Evolutionary conservation across 2,797 vertebrate genomes (phyloP).

Genomic region (Erethizon dorsatum): DNA sequence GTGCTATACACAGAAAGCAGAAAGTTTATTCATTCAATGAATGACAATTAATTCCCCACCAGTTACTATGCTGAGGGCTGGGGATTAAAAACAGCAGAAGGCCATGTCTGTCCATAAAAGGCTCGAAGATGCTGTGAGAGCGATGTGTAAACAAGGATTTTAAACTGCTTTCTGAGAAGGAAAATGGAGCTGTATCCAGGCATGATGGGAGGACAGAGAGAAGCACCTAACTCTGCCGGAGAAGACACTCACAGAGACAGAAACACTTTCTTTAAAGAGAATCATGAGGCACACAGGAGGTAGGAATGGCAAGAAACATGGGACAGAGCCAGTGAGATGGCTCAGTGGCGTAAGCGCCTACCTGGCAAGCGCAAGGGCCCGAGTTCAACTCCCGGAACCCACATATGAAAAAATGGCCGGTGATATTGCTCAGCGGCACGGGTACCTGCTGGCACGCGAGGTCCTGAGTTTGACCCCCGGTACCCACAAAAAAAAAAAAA

Average conservation of each 20-base stretch:
- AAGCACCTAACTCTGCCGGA: neutral
- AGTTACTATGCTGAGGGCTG: neutral
- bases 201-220: neutral
- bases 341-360: too few relatives aligned
- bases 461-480: too few relatives aligned
- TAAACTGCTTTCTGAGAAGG: neutral
- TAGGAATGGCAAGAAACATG: neutral
- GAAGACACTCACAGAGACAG: neutral
- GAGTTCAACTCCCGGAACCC: too few relatives aligned
- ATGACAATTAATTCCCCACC: neutral
- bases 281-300: neutral
- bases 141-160: neutral
- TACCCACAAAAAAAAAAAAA: too few relatives aligned
- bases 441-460: too few relatives aligned
- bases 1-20: neutral
- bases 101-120: neutral
- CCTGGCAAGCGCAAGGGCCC: too few relatives aligned
- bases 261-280: neutral
- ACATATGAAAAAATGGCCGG: too few relatives aligned
- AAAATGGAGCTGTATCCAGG: neutral
- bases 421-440: too few relatives aligned
- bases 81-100: neutral
- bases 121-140: neutral
- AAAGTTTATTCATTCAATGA: neutral
- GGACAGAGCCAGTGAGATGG: neutral